Base-by-base conservation (phyloP, 2,113 vertebrate genomes). In the Dromaius novaehollandiae region DNA sequence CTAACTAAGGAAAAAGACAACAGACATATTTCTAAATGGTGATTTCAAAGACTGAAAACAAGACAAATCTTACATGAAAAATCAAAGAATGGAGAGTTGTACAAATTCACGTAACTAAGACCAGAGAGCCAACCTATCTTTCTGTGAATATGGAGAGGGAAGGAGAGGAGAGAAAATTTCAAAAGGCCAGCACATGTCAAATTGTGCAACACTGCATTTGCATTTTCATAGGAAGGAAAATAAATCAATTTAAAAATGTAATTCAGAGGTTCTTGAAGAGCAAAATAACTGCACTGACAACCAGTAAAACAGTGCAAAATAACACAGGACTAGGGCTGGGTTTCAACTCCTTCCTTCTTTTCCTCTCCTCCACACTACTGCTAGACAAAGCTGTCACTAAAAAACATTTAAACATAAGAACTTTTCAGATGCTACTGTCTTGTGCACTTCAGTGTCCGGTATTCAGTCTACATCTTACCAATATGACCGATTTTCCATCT, bases 401-500 rank as follows among this genome's bases (percentile, higher is more conserved):
- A 7, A 16, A 34, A 81, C 40, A 60, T 12, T 53, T 38, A 61
- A 74, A 7, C 15, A 21, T 0, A 12, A 85, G 82, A 92, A 38
- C 34, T 61, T 55, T 64, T 12, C 55, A 80, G 60, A 11, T 13
- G 4, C 28, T 34, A 46, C 18, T 30, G 14, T 42, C 69, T 50
- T 24, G 21, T 4, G 42, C n/a, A 40, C 0, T 17, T 9, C 46
- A 58, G 83, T 11, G 20, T 63, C 83, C 83, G 46, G 71, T 48
- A 24, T 8, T 42, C 55, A 61, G 65, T 73, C 56, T 63, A 71
- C 46, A n/a, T 68, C 99, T 99, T 99, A 99, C 99, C 99, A 95
- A 99, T 96, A 36, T 97, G 98, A 46, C 98, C 98, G 2, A 99
- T 97, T 91, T 97, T 99, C 99, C 99, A 99, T 36, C 90, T 96